Percentiles rank a stretch among this genome's conserved stretches.
Conservation (phyloP, 2,113 vertebrate species). For the Xyliphius kryptos region DNA sequence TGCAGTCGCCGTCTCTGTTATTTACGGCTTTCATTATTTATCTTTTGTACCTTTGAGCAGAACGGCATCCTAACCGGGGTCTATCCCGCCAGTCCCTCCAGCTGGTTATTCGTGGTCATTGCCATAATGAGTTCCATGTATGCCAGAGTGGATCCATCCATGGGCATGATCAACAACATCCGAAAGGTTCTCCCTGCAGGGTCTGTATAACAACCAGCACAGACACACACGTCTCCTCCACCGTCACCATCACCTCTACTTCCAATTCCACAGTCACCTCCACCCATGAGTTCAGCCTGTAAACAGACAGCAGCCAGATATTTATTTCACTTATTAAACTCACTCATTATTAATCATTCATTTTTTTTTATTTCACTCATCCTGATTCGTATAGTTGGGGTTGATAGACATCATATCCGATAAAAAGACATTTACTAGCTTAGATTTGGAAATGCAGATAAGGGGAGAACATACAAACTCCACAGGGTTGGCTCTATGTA, state of each 20-base stretch:
- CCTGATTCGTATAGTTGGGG: too few species aligned
- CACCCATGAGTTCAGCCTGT: too few species aligned
- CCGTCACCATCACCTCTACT: neutral
- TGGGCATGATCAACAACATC: constrained; percentile 77
- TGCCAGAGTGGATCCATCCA: constrained; percentile 72
- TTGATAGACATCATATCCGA: too few species aligned
- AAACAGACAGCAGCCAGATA: too few species aligned
- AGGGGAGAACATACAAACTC: neutral
- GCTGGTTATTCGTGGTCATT: constrained; percentile 83
- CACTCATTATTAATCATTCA: too few species aligned
- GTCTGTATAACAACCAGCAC: constrained; percentile 57
- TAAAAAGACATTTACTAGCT: too few species aligned
- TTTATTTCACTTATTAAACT: too few species aligned
- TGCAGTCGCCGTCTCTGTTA: too few species aligned
- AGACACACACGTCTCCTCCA: neutral
- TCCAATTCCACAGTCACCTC: neutral
- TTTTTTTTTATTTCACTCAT: too few species aligned
- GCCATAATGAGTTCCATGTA: constrained; percentile 81
- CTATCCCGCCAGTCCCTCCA: constrained; percentile 89
- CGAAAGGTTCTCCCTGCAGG: constrained; percentile 67
- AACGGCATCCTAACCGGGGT: constrained; percentile 84
- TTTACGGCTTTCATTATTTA: too few species aligned
- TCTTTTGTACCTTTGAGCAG: constrained; percentile 55
- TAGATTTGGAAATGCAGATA: too few species aligned
- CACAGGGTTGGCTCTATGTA: neutral